Percentiles rank a stretch among this genome's conserved stretches.
phyloP scores from a whole-genome alignment of 2,113 vertebrate genomes.

The Chionomys nivalis region DNA sequence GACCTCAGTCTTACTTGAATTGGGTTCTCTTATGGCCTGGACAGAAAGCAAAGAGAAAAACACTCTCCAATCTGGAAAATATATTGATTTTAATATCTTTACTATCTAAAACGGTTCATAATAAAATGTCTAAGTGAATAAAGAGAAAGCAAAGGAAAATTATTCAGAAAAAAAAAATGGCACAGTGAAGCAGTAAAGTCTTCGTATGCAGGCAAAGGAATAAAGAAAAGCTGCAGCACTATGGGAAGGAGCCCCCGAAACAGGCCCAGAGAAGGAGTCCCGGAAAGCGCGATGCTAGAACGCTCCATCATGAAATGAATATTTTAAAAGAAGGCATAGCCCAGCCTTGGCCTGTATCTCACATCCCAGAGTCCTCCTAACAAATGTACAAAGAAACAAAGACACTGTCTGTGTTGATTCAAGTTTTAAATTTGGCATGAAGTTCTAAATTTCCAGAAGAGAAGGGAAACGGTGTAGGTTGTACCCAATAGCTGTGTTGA shows the following conservation, averaged over 20 bases:
- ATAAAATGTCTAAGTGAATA: neutral
- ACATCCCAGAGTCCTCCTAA: neutral
- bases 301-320: neutral
- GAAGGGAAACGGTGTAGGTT: neutral
- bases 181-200: neutral
- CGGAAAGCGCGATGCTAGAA: fast-evolving
- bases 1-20: neutral
- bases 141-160: neutral
- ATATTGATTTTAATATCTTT: neutral
- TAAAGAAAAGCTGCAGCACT: neutral
- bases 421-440: neutral
- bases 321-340: neutral
- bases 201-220: neutral
- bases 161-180: neutral
- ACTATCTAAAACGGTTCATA: neutral
- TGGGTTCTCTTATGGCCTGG: neutral
- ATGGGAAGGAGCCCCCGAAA: neutral
- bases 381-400: neutral
- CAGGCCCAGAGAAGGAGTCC: neutral
- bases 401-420: neutral
- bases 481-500: neutral
- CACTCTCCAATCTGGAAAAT: neutral
- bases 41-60: neutral
- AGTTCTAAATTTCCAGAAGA: neutral
- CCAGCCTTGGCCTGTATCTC: neutral